Conservation (phyloP, 2,113 vertebrate genomes). For the Centrocercus urophasianus region DNA sequence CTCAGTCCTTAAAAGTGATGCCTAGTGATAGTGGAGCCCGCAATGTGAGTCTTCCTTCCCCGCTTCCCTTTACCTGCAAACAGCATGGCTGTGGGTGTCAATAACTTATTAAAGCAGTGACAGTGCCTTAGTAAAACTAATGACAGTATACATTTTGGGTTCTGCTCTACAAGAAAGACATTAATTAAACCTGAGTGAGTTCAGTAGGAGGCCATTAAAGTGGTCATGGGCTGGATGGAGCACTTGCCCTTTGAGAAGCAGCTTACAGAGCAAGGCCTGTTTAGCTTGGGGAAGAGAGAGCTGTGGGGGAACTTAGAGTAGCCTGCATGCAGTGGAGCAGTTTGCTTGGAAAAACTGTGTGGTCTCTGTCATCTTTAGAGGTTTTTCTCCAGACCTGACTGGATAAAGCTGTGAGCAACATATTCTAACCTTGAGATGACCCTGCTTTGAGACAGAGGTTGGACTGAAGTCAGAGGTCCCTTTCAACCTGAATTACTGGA, state of each 20-base stretch:
- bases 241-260: background rate
- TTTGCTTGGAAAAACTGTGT: background rate
- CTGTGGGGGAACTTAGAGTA: background rate
- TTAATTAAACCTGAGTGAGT: background rate
- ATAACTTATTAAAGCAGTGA: background rate
- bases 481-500: background rate
- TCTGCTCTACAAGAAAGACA: background rate
- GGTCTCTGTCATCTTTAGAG: background rate
- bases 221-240: background rate
- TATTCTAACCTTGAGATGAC: background rate
- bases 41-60: background rate
- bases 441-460: background rate
- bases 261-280: background rate
- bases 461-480: background rate
- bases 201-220: background rate
- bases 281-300: background rate
- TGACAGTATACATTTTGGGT: background rate
- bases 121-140: background rate
- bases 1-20: background rate
- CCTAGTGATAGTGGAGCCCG: background rate
- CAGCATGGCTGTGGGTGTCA: background rate
- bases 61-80: background rate
- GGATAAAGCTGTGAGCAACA: background rate
- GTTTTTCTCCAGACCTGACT: background rate
- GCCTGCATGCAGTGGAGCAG: background rate